Evolutionary conservation across 2,797 vertebrate species (phyloP), one percentile per base, ranked within the genome.

Genomic region (Gymnocypris eckloni): DNA sequence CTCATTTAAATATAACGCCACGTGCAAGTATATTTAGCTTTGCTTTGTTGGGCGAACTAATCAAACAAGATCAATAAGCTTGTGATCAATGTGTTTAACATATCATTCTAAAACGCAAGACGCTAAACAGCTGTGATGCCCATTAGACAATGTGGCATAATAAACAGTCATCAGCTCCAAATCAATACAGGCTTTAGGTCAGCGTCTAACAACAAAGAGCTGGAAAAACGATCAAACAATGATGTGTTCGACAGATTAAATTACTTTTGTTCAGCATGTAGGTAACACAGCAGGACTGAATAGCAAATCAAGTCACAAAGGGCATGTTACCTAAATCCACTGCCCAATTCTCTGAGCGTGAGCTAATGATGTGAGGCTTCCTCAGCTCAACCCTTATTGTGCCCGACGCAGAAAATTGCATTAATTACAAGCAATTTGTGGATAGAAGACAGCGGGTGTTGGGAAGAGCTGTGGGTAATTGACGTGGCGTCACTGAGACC

Each of bases 391-490:
- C 88, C 48, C 86, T 83, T 66, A 33, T 87, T 67, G 88, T 66
- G 75, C 83, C 66, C 18, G 80, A 86, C 22, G 78, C 86, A 78
- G 79, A 61, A 87, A 89, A 90, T 86, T 78, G 79, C 87, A 89
- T 89, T 90, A 89, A 90, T 89, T 89, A 88, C 79, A 77, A 79
- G 88, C 90, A 88, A 82, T 85, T 89, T 82, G 87, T 86, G 84
- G 79, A 81, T 61, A 66, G 87, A 72, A 79, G 75, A 81, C 76
- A 25, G 90, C 87, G 88, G 89, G 90, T 90, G 88, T 86, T 84
- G 66, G 83, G 66, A 64, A 80, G 81, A 84, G 48, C 78, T 83
- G 82, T 84, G 82, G 84, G 84, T 90, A 90, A 89, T 89, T 89
- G 88, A 80, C 87, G 56, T 67, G 69, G 84, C 77, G 77, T 85